Evolutionary conservation across 2,797 vertebrate genomes (phyloP), one percentile per base, ranked within the genome.

Genomic region (Yasuhikotakia modesta): DNA sequence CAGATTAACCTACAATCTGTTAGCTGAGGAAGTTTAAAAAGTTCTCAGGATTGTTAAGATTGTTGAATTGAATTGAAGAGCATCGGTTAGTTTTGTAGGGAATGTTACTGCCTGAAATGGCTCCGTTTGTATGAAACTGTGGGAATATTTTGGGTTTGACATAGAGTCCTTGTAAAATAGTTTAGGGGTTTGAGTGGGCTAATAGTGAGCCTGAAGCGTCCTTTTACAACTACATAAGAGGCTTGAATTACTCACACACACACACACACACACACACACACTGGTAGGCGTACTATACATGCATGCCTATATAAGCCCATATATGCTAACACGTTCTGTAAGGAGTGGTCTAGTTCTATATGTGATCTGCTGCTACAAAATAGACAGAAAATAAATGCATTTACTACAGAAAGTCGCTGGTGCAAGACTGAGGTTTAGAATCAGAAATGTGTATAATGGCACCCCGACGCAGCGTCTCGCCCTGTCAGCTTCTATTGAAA

Each of bases 111-210:
- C 24, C 21, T 78, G 30, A 78, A 22, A 50, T 67, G 14, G 4
- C 60, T 24, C 10, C n/a, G 13, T 39, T 12, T 24, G 35, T 57
- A 45, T 70, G 13, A 53, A 73, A 77, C 81, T 81, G 73, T 80
- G 85, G 70, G 50, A 85, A 53, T 85, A 84, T 82, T 80, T 76
- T 81, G 64, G 76, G 76, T 70, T 43, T 77, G 84, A 79, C 66
- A 76, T 74, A 76, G 80, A 83, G 85, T 87, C 80, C 79, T 77
- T 80, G 69, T 19, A 70, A 81, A 70, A 72, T 81, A 83, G 76
- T 87, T 86, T 85, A 83, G 79, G 68, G 79, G 76, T 79, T 61
- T 35, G 77, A 75, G 67, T 82, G 72, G 61, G 58, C 48, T 83
- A 46, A 87, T 83, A 83, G 76, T 48, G 32, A 81, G 55, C 68